Evolutionary conservation across 2,113 vertebrate genomes (phyloP).

Genomic region (Hyperopisus bebe): DNA sequence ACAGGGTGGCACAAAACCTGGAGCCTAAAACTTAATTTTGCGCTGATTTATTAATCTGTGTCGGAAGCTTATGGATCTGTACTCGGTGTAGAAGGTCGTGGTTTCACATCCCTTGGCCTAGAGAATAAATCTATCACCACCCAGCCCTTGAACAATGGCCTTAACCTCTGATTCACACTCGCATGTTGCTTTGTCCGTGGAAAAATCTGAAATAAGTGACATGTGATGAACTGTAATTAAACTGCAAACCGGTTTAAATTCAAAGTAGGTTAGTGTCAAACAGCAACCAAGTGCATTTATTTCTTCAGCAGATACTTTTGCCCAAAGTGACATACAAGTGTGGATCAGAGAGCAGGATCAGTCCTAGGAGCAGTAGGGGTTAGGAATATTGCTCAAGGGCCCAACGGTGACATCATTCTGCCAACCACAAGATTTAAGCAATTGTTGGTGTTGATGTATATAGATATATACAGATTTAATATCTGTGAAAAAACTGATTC

Average conservation of each 20-base stretch:
- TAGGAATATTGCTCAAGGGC: not conserved
- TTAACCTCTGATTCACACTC: not conserved
- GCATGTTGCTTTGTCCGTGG: not conserved
- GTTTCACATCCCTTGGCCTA: not conserved
- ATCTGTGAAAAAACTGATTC: not conserved
- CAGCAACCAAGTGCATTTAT: not conserved
- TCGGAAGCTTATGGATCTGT: not conserved
- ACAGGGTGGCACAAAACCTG: not conserved
- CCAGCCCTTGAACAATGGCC: not conserved
- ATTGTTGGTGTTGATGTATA: not conserved
- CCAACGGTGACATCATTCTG: not conserved
- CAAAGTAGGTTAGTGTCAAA: not conserved
- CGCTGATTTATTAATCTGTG: not conserved
- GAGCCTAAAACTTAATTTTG: not conserved
- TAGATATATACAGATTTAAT: not conserved
- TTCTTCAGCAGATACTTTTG: not conserved
- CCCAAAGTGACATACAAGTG: not conserved
- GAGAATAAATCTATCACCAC: not conserved
- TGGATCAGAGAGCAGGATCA: not conserved
- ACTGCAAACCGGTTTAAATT: not conserved
- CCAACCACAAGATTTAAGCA: not conserved
- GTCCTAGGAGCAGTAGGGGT: not conserved
- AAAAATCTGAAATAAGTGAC: not conserved
- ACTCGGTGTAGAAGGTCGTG: not conserved
- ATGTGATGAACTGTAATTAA: not conserved